phyloP scores from a whole-genome alignment of 2,888 invertebrate genomes.

The Caenorhabditis panamensis region DNA sequence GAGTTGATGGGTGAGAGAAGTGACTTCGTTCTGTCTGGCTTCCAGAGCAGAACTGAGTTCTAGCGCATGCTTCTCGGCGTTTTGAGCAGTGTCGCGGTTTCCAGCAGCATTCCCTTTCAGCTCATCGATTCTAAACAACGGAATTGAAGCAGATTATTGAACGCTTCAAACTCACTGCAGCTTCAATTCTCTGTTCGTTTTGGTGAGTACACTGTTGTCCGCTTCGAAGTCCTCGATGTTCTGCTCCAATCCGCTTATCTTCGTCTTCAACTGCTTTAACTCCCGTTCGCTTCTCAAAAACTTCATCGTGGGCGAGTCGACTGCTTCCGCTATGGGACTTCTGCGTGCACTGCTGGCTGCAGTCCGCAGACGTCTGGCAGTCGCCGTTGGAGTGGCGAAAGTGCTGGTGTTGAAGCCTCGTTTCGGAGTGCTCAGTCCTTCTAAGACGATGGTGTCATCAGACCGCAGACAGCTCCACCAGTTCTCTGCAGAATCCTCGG shows the following conservation, averaged over 20 bases:
- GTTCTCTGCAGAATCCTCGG: slow-evolving; percentile 32
- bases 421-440: slow-evolving; percentile 20
- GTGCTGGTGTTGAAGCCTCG: neutral
- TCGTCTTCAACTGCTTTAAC: slow-evolving; percentile 35
- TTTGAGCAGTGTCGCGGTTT: slow-evolving; percentile 24
- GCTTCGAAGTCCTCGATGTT: slow-evolving; percentile 25
- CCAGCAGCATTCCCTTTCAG: slow-evolving; percentile 19
- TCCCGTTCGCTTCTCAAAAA: slow-evolving; percentile 46
- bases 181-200: slow-evolving; percentile 25
- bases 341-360: slow-evolving; percentile 32
- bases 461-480: slow-evolving; percentile 40
- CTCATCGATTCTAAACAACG: slow-evolving; percentile 3
- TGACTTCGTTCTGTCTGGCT: slow-evolving; percentile 1
- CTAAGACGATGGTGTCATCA: neutral
- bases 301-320: slow-evolving; percentile 58
- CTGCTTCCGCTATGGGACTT: slow-evolving; percentile 56
- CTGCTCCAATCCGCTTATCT: slow-evolving; percentile 8
- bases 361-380: slow-evolving; percentile 31
- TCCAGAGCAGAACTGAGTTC: slow-evolving; percentile 5
- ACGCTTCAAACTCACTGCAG: slow-evolving; percentile 4
- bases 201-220: slow-evolving; percentile 7
- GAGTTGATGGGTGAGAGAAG: slow-evolving; percentile 5
- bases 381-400: slow-evolving; percentile 44
- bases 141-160: neutral
- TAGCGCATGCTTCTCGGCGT: neutral